Base-by-base conservation (phyloP, 1,140 invertebrate species). In the Nasonia vitripennis region DNA sequence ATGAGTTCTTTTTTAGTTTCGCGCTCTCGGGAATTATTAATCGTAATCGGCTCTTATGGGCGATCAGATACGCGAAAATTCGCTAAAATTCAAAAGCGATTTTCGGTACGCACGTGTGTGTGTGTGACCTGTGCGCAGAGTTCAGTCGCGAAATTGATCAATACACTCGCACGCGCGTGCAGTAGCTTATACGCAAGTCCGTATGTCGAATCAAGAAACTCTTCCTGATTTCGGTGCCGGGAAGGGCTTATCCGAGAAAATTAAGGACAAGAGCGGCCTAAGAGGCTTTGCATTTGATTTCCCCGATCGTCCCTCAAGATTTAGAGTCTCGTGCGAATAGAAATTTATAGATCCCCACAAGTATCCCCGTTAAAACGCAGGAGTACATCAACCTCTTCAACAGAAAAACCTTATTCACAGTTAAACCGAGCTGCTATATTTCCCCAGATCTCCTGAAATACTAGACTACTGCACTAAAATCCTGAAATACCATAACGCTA, bases 401-500 rank as follows among this genome's bases (percentile, higher is more conserved):
- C 7, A 9, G 41, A 45, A 45, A 62, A 62, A 62, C 55, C 55
- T 62, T 62, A 62, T 62, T n/a, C 17, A 62, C 55, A 62, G 55
- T 62, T 62, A 62, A 62, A n/a, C 55, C 17, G n/a, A 62, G 6
- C 20, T 62, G 27, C 27, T 37, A 37, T 37, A 17, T 55, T 27
- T 20, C 51, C 51, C 51, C 51, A 55, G 51, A 55, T 55, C 55
- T 62, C 20, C 55, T 62, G 17, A 62, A 62, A 62, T 62, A 62
- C 55, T 62, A 62, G 55, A 62, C 55, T 62, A 62, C 55, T 62
- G 55, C 55, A 62, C 55, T 62, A 62, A 62, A 62, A 62, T 62
- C 17, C 20, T 62, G 55, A 62, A 62, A 82, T 62, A 74, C n/a
- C 70, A 55, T 27, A 81, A 34, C 31, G 31, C 70, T n/a, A 37